Percentiles rank a stretch among this genome's conserved stretches.
phyloP scores from a whole-genome alignment of 1,140 invertebrate genomes.

The Magallana ariakensis region DNA sequence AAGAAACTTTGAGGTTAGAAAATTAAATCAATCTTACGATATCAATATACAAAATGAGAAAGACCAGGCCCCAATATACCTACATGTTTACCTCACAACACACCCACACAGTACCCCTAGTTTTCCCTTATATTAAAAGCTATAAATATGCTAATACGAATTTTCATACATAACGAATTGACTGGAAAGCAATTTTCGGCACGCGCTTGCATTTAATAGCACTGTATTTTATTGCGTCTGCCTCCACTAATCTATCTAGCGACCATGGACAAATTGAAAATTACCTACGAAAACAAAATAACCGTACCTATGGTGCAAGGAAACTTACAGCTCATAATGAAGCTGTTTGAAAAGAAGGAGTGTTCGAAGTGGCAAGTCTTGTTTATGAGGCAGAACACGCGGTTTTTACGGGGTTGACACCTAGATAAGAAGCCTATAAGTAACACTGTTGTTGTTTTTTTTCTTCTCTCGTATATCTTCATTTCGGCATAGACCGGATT shows the following conservation, averaged over 20 bases:
- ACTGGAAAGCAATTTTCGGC: constrained; percentile 11
- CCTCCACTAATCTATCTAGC: background rate
- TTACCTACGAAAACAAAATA: constrained; percentile 33
- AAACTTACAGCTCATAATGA: constrained; percentile 10
- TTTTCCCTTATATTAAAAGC: background rate
- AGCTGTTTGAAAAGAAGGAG: constrained; percentile 2
- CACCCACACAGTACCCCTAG: no score
- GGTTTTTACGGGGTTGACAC: background rate
- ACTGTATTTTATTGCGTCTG: no score
- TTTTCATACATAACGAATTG: background rate
- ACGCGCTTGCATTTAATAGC: background rate
- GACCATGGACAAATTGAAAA: constrained; percentile 14
- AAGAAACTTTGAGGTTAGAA: no score
- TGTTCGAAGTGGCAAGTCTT: background rate
- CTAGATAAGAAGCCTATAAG: no score
- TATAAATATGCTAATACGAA: constrained; percentile 35
- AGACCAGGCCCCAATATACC: no score
- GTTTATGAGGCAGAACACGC: constrained; percentile 12
- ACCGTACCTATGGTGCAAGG: constrained; percentile 1
- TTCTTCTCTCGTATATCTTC: no score
- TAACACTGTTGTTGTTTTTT: no score
- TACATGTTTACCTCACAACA: no score
- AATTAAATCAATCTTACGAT: no score
- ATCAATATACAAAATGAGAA: no score
- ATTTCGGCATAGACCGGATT: no score